A percentile compares a stretch with the other conserved stretches of the same genome.
phyloP scores from a whole-genome alignment of 1,140 invertebrate species.

The Apis florea region DNA sequence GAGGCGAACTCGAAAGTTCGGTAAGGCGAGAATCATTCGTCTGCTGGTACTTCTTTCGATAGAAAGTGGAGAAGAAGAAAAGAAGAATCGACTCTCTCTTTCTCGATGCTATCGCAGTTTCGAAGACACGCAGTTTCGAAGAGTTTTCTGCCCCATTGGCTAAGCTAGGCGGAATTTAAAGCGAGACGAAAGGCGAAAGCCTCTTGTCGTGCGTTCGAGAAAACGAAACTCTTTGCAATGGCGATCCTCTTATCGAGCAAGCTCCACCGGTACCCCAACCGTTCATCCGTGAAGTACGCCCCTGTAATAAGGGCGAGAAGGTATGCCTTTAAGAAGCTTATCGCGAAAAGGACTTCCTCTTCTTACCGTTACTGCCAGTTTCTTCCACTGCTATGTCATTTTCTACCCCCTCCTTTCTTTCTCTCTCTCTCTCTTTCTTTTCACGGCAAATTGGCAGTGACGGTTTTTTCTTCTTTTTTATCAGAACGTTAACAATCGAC shows the following conservation, averaged over 20 bases:
- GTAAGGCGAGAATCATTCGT: too few relatives aligned
- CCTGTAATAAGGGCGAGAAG: conserved; percentile 70
- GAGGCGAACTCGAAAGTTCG: too few relatives aligned
- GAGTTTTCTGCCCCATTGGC: conserved; percentile 54
- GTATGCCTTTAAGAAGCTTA: conserved; percentile 68
- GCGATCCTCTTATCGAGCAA: conserved; percentile 71
- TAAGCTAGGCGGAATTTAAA: conserved; percentile 58
- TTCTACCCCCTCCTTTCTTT: conserved; percentile 2
- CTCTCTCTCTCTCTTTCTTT: not conserved
- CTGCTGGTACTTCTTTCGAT: too few relatives aligned
- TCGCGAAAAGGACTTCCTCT: conserved; percentile 48
- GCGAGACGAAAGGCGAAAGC: conserved; percentile 54
- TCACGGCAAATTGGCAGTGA: too few relatives aligned
- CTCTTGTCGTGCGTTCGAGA: conserved; percentile 51
- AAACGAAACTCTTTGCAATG: conserved; percentile 61
- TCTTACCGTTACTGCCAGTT: not conserved
- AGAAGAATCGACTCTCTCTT: too few relatives aligned
- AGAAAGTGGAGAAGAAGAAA: too few relatives aligned
- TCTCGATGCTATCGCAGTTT: too few relatives aligned
- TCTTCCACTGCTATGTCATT: conserved; percentile 15
- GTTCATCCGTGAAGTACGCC: conserved; percentile 48
- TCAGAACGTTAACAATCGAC: conserved; percentile 31
- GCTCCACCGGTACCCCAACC: not conserved
- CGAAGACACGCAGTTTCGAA: not conserved
- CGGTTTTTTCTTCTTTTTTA: too few relatives aligned